Base-by-base conservation (phyloP, 2,888 invertebrate genomes). In the Cephus runcator region DNA sequence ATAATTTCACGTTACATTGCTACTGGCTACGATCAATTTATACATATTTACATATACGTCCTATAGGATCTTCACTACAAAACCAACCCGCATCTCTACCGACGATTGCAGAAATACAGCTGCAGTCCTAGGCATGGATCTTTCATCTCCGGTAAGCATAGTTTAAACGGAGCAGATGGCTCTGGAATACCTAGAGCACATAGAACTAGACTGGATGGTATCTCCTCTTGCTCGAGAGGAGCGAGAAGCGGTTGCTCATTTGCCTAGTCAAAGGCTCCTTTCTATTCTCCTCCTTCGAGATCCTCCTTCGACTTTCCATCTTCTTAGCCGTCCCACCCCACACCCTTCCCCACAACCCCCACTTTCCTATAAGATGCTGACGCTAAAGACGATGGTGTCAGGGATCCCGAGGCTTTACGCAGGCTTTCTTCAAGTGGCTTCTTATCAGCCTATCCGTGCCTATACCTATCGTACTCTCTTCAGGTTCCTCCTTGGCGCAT, bases 191-290 rank as follows among this genome's bases (percentile, higher is more conserved):
- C 80, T 56, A 75, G 12, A 75, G 35, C 40, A 34, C 73, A 77
- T 81, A 81, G 80, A 80, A 78, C 71, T 34, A 30, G 56, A 35
- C 34, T 33, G 79, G 79, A 82, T 79, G 78, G 76, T 79, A 73
- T 77, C 80, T 82, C 78, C 80, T 82, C 84, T 84, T 84, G 83
- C 82, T 81, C 79, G 83, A 79, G 77, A 34, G 79, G 69, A 35
- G 75, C 73, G 73, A 76, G 75, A 79, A 81, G 81, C 79, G 81
- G 81, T 79, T 84, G 82, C 84, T 84, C 84, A 84, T 84, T 84
- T 84, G 83, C 84, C 81, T 84, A 84, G 83, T 84, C 84, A 84
- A 84, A 84, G 84, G 83, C 79, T 78, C 79, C 76, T 81, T 79
- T 83, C 78, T 79, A 36, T 76, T 71, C 78, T 79, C 78, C 78